Evolutionary conservation across 2,888 invertebrate genomes (phyloP), one percentile per base, ranked within the genome.

Genomic region (Himalopsyche anomala): DNA sequence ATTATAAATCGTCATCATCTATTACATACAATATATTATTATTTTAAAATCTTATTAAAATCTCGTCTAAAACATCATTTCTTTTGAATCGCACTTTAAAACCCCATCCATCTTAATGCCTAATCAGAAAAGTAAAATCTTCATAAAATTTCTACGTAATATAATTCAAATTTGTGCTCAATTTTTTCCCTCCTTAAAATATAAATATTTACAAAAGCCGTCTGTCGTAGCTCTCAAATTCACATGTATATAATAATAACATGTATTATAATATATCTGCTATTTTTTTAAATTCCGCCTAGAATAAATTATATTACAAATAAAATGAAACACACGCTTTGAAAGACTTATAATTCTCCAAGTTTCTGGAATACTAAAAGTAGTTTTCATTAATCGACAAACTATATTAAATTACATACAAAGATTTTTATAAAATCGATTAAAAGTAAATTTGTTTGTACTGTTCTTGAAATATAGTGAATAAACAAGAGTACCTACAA

Each of bases 261-360:
- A 74, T 74, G 36, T 38, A 4, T 74, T 12, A 38, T 19, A 62
- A 62, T 62, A 19, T 74, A 74, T 74, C 36, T 74, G 74, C 11
- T 74, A 74, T 74, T 38, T 38, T 8, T 36, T 36, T 36, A 74
- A 74, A 74, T 74, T 74, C 74, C 36, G 2, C 36, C 74, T 74
- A 74, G 74, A 74, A 74, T 74, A 74, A 74, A 74, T 74, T 74
- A 74, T 74, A 74, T 74, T 74, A 74, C 74, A 74, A 74, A 62
- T 62, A 62, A 19, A 28, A 62, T 19, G n/a, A 28, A 74, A 74
- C 36, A 9, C 45, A 15, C 28, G 38, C 36, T 36, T 36, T 28
- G 74, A 74, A 36, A 74, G 15, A 36, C 36, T 74, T 2, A 74
- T 36, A 74, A 12, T 74, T 74, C 36, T 74, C 74, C 36, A 74